Evolutionary conservation across 2,113 vertebrate genomes (phyloP).

Genomic region (cat (Felis catus)): DNA sequence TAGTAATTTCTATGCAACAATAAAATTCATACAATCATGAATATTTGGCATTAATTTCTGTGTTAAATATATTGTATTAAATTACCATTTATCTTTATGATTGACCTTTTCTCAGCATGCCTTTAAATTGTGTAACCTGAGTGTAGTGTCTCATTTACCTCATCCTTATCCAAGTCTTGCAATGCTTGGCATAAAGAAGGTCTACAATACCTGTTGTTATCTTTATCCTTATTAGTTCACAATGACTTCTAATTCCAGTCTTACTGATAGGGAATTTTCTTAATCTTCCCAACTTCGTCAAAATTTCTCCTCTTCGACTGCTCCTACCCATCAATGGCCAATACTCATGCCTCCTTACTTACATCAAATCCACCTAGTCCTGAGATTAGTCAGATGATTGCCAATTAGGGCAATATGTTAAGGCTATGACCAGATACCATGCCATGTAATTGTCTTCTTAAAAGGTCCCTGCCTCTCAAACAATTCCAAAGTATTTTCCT

Average conservation of each 20-base stretch:
- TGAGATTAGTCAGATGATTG: not conserved
- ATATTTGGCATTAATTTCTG: not conserved
- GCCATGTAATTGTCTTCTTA: not conserved
- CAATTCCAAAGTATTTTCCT: not conserved
- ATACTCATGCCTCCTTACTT: not conserved
- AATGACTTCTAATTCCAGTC: not conserved
- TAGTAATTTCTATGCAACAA: not conserved
- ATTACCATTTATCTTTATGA: not conserved
- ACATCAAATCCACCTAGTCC: not conserved
- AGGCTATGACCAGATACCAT: not conserved
- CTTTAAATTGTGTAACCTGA: not conserved
- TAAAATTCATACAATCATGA: not conserved
- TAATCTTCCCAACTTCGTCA: not conserved
- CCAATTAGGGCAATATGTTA: not conserved
- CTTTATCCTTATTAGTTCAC: not conserved
- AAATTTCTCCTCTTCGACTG: not conserved
- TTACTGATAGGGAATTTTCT: not conserved
- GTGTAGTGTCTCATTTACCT: not conserved
- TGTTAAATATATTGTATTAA: not conserved
- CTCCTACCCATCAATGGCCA: not conserved
- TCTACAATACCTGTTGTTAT: not conserved
- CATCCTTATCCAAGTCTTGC: not conserved
- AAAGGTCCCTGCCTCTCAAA: not conserved
- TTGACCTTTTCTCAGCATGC: not conserved
- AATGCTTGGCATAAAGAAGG: not conserved